Evolutionary conservation across 2,113 vertebrate genomes (phyloP).

Genomic region (Gorsachius goisagi): DNA sequence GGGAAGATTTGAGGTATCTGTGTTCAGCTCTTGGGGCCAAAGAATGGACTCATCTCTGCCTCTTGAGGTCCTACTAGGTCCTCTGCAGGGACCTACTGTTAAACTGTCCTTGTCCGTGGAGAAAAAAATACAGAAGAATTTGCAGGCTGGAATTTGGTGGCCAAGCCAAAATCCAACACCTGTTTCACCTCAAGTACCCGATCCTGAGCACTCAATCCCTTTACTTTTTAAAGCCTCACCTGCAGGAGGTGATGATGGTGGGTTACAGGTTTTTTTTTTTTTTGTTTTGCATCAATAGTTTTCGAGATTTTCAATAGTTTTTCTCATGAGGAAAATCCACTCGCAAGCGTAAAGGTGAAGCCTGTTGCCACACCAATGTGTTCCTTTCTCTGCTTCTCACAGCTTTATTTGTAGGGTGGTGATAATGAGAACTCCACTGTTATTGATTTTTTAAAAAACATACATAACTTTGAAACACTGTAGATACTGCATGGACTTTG

Average conservation of each 20-base stretch:
- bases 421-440: constrained; percentile 23
- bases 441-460: constrained; percentile 19
- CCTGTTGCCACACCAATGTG: neutral
- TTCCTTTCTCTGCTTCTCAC: neutral
- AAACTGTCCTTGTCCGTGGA: neutral
- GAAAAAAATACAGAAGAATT: neutral
- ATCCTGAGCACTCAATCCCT: neutral
- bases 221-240: neutral
- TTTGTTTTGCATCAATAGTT: neutral
- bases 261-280: fast-evolving
- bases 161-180: neutral
- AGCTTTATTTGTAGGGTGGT: constrained; percentile 13
- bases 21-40: neutral
- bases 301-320: neutral
- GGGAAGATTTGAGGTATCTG: neutral
- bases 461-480: neutral
- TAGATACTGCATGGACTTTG: constrained; percentile 29
- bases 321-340: neutral
- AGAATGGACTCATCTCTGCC: neutral
- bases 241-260: neutral
- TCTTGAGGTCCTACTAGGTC: neutral
- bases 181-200: neutral
- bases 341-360: neutral
- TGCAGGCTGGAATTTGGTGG: neutral
- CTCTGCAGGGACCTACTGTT: neutral